Base-by-base conservation (phyloP, 2,888 invertebrate species). In the Drosophila maculinotata region DNA sequence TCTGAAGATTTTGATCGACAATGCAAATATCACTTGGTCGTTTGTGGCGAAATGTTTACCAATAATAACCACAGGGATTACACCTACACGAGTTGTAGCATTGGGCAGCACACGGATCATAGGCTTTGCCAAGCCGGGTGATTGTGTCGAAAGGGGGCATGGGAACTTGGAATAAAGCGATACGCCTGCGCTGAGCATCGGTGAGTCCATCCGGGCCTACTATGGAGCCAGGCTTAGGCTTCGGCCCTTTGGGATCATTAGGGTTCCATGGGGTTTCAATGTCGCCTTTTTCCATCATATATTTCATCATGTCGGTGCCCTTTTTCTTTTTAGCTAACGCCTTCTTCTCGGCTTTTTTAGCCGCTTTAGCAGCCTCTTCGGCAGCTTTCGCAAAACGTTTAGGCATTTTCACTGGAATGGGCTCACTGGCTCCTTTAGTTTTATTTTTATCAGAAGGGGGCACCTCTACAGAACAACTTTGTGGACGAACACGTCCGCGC, bases 71-170 rank as follows among this genome's bases (percentile, higher is more conserved):
- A 41, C 20, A 20, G 4, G 20, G 20, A 20, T 20, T 20, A 4
- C 4, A 20, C 4, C 3, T 6, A 25, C 28, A 64, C 3, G 52
- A 14, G 5, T 20, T 36, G 14, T 15, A 60, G 48, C 52, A 49
- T 1, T 31, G 25, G 10, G 28, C 12, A 6, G 6, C 6, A 28
- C 68, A 69, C 0, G 78, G 73, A 65, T 80, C 60, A 8, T 20
- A 14, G 1, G 75, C 72, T 20, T 76, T 86, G 8, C 77, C 79
- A 14, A 68, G 77, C 0, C 87, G 76, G 15, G 85, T 70, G 8
- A 80, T 54, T 25, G 52, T 58, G 2, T 83, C 78, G 0, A 89
- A 33, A 1, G 80, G 53, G 0, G 77, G 83, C 1, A 73, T 65
- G 6, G 83, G 74, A 7, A 66, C 47, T 23, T 79, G 69, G 5